A percentile compares a stretch with the other conserved stretches of the same genome.
Evolutionary conservation across 2,888 invertebrate species (phyloP).

Genomic region (Oeneis ivallda): DNA sequence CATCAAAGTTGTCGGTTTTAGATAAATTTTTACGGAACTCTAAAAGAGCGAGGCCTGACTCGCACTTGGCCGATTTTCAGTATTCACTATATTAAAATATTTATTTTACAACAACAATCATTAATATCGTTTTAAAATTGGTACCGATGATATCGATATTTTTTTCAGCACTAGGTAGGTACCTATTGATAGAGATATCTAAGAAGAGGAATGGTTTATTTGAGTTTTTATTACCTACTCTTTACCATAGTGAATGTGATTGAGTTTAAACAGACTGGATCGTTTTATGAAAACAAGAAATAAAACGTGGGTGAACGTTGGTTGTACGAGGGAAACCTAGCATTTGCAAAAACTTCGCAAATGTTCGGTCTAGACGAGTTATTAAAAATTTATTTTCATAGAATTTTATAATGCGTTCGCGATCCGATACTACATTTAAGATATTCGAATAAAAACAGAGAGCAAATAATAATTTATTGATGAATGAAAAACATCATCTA

Average conservation of each 20-base stretch:
- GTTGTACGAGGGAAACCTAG: constrained; percentile 65
- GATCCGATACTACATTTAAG: constrained; percentile 42
- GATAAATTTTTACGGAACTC: too few species aligned
- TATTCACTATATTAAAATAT: too few species aligned
- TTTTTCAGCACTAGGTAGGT: too few species aligned
- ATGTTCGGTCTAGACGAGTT: constrained; percentile 76
- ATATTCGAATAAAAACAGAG: constrained; percentile 22
- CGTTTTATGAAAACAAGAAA: constrained; percentile 55
- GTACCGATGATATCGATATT: background rate
- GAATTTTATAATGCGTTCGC: constrained; percentile 60
- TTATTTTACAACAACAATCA: too few species aligned
- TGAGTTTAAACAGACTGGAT: constrained; percentile 71
- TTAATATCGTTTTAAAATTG: background rate
- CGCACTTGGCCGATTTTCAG: too few species aligned
- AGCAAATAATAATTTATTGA: constrained; percentile 12
- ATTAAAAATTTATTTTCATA: constrained; percentile 72
- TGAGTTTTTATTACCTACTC: constrained; percentile 71
- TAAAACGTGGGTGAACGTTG: constrained; percentile 67
- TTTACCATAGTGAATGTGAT: constrained; percentile 69
- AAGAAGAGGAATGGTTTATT: constrained; percentile 51
- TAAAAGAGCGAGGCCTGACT: too few species aligned
- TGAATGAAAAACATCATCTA: background rate
- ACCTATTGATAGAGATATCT: background rate
- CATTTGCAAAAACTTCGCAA: constrained; percentile 61
- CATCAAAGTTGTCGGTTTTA: too few species aligned